These are phyloP conservation scores for Drosophila prostipennis DNA, from an alignment of 2,888 invertebrate species.

Conservation along the genomic window DNA sequence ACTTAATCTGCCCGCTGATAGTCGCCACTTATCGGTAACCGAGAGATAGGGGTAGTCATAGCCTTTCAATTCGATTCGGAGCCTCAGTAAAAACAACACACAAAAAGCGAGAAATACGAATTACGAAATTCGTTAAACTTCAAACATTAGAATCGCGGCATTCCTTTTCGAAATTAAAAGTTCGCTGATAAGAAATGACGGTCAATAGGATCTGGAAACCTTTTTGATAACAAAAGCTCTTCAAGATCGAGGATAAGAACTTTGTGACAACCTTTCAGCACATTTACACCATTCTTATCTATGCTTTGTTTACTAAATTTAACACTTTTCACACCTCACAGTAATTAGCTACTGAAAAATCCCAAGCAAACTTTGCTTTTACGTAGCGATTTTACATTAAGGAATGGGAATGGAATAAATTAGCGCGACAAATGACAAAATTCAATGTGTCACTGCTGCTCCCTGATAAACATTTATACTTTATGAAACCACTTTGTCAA, in stretches of 20 bases:
- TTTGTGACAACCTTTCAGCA: neutral
- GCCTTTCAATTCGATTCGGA: neutral
- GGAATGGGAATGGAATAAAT: neutral
- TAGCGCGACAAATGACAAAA: neutral
- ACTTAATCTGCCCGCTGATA: conserved; percentile 36
- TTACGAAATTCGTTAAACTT: conserved; percentile 15
- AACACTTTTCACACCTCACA: neutral
- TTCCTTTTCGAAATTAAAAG: neutral
- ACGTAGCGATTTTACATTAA: neutral
- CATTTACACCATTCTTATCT: conserved; percentile 12
- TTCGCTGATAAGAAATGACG: neutral
- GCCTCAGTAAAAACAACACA: neutral
- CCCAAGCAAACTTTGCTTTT: neutral
- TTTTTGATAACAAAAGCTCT: neutral
- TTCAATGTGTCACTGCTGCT: neutral
- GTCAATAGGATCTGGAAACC: too few species aligned
- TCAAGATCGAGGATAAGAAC: neutral
- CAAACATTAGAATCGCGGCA: conserved; percentile 5
- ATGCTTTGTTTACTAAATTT: conserved; percentile 11
- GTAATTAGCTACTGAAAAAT: conserved; percentile 14
- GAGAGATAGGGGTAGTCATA: conserved; percentile 17
- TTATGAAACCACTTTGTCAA: neutral
- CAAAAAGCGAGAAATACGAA: neutral
- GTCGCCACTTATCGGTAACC: conserved; percentile 29
- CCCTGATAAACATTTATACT: neutral